Percentiles rank a stretch among this genome's conserved stretches.
These are phyloP conservation scores for Tryphoninae sp. DNA, from an alignment of 2,888 invertebrate species.

Conservation along the genomic window DNA sequence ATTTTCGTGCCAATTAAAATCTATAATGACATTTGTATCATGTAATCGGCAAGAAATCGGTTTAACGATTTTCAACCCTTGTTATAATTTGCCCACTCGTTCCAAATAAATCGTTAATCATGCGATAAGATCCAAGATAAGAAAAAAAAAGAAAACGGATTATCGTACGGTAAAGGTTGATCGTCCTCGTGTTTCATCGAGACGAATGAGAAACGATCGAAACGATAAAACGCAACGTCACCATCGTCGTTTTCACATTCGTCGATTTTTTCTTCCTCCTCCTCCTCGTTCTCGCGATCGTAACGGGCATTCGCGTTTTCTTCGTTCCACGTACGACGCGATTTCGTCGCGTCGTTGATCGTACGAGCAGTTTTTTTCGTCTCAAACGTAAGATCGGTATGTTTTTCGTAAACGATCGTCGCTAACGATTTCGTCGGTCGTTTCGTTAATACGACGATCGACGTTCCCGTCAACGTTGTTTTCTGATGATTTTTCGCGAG, in stretches of 20 bases:
- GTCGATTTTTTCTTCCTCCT: slow-evolving; percentile 10
- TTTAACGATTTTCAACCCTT: neutral
- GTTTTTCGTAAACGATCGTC: neutral
- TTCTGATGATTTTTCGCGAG: neutral
- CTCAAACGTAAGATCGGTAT: neutral
- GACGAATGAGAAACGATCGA: slow-evolving; percentile 27
- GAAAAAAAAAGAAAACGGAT: no score
- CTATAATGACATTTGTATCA: no score
- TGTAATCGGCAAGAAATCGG: neutral
- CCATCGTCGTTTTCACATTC: slow-evolving; percentile 28
- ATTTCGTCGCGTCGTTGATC: slow-evolving; percentile 10
- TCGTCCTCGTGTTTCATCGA: slow-evolving; percentile 43
- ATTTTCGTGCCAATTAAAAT: no score
- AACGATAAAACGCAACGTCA: slow-evolving; percentile 20
- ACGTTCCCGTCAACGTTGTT: slow-evolving; percentile 4
- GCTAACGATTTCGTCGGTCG: neutral
- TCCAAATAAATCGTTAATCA: no score
- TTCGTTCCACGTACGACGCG: slow-evolving; percentile 3
- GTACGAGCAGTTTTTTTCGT: neutral
- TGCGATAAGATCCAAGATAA: no score
- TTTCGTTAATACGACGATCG: slow-evolving; percentile 16
- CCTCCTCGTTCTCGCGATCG: slow-evolving; percentile 24
- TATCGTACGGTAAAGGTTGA: slow-evolving; percentile 24
- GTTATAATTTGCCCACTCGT: neutral
- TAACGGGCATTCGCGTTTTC: slow-evolving; percentile 1